Evolutionary conservation across 2,888 invertebrate genomes (phyloP).

Genomic region (Oscheius sp.): DNA sequence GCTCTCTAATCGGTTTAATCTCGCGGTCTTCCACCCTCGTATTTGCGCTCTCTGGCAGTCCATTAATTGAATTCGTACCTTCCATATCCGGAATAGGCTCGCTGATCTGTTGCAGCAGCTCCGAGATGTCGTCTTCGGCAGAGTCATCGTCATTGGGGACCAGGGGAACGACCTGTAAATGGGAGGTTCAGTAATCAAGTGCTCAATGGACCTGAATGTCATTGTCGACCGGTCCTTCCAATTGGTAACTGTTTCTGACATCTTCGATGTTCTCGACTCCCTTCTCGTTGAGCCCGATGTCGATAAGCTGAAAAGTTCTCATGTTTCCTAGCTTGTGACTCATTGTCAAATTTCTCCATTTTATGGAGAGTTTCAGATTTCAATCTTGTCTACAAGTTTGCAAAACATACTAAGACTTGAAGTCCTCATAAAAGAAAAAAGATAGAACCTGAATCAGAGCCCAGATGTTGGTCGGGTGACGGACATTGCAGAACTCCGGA

Average conservation of each 20-base stretch:
- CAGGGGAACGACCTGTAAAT: conserved; percentile 29
- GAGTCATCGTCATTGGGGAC: conserved; percentile 32
- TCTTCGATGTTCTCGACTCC: conserved; percentile 5
- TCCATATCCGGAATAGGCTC: conserved; percentile 46
- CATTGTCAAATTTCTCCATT: not conserved
- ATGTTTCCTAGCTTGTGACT: not conserved
- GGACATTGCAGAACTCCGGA: conserved; percentile 70
- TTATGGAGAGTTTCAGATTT: too few species aligned
- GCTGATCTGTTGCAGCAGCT: conserved; percentile 49
- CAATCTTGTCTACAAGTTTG: not conserved
- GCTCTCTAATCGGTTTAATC: too few species aligned
- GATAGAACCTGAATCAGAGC: conserved; percentile 63
- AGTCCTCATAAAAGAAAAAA: not conserved
- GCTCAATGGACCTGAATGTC: not conserved
- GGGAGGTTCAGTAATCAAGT: not conserved
- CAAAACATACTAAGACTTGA: not conserved
- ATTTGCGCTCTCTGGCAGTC: not conserved
- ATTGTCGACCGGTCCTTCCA: conserved; percentile 12
- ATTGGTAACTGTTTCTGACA: not conserved
- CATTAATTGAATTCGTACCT: conserved; percentile 5
- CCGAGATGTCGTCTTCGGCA: conserved; percentile 41
- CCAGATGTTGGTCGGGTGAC: conserved; percentile 69
- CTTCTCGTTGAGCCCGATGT: conserved; percentile 46
- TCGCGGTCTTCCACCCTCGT: conserved; percentile 1
- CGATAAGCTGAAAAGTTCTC: conserved; percentile 44